Base-by-base conservation (phyloP, 2,888 invertebrate species). In the Andrena minutula region DNA sequence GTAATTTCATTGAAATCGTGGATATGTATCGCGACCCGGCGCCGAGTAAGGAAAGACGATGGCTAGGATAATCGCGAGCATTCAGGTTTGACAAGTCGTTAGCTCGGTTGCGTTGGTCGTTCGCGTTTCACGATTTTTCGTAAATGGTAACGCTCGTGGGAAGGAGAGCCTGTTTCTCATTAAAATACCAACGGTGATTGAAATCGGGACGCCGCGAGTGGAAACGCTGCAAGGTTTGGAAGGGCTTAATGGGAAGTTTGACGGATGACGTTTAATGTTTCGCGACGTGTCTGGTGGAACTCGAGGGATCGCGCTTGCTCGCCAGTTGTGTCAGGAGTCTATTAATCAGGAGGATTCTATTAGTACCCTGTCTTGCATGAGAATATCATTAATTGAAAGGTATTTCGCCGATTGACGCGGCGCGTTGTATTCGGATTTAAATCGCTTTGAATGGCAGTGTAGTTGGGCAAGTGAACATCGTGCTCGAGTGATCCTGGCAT, bases 71-170 rank as follows among this genome's bases (percentile, higher is more conserved):
- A 61, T 47, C 16, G 35, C 60, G 3, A n/a, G 16, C 41, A 28
- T 49, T 30, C 51, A 20, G 26, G n/a, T 60, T 60, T 56, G 64
- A 69, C 61, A 53, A 10, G 8, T 35, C 30, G 53, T 20, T 63
- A 65, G 53, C 49, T 35, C 56, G 0, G 56, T 12, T 12, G 26
- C 26, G 23, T 26, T 56, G 23, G 6, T 41, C 23, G 23, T 16
- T 20, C 12, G 12, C 10, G 26, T 65, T 60, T 70, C 51, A 65
- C 32, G 53, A 77, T 61, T 79, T 77, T 77, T 77, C 61, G 30
- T 12, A 23, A 66, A 35, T 26, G 12, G 6, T 2, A 10, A 30
- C 35, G 20, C 16, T 53, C 60, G 72, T 51, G 28, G 23, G 61
- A 75, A 71, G 32, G n/a, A 41, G 16, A 20, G 7, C 32, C 20